Conservation (phyloP, 2,113 vertebrate genomes). For the Catharus minimus region DNA sequence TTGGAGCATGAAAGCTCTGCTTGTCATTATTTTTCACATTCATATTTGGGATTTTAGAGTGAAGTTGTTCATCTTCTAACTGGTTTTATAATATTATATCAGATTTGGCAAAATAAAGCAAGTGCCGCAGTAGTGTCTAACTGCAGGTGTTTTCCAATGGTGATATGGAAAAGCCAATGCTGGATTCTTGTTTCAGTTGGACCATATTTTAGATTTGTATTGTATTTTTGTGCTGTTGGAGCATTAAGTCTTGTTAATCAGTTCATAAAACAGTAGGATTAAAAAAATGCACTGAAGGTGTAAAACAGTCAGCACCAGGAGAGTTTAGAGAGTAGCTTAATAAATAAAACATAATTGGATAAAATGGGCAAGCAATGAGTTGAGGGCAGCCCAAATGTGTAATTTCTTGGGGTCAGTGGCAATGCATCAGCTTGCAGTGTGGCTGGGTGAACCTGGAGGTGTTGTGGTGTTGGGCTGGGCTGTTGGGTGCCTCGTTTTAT, state of each 20-base stretch:
- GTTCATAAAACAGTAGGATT: constrained; percentile 30
- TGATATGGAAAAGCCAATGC: not conserved
- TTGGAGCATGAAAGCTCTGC: constrained; percentile 22
- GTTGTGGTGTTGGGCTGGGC: not conserved
- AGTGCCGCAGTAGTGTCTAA: constrained; percentile 7
- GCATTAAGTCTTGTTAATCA: not conserved
- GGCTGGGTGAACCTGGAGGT: not conserved
- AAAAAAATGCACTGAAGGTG: not conserved
- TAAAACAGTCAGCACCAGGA: not conserved
- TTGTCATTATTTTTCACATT: constrained; percentile 39
- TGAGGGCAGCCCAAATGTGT: not conserved
- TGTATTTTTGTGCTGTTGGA: constrained; percentile 1
- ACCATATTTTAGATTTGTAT: not conserved
- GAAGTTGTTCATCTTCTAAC: constrained; percentile 26
- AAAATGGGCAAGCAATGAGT: constrained; percentile 8
- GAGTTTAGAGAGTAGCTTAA: constrained; percentile 11
- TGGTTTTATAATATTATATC: constrained; percentile 15
- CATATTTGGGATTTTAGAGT: constrained; percentile 37
- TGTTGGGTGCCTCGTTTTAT: not conserved
- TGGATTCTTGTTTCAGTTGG: not conserved
- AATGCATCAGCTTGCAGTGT: not conserved
- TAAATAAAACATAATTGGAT: constrained; percentile 19
- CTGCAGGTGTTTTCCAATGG: constrained; percentile 1
- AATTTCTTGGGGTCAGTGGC: not conserved
- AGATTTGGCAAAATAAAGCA: constrained; percentile 28